Percentiles rank a stretch among this genome's conserved stretches.
phyloP scores from a whole-genome alignment of 2,113 vertebrate species.

The Phaetusa simplex region DNA sequence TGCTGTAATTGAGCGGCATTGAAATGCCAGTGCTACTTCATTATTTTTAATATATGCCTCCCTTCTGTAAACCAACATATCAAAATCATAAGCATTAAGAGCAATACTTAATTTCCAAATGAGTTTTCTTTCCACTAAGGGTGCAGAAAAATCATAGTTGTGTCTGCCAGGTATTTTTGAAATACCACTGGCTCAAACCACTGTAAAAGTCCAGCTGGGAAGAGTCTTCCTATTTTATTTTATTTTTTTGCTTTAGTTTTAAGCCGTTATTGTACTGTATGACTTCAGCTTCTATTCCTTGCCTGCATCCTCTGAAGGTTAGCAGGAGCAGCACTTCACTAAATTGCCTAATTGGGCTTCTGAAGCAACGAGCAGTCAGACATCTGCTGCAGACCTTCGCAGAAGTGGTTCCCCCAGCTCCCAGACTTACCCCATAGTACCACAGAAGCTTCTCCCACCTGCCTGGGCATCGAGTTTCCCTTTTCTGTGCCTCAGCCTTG shows the following conservation, averaged over 20 bases:
- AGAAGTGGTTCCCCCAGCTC: not conserved
- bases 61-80: slow-evolving; percentile 43
- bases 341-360: not conserved
- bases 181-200: not conserved
- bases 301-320: not conserved
- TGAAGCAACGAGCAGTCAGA: not conserved
- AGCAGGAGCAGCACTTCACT: not conserved
- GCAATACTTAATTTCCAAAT: slow-evolving; percentile 28
- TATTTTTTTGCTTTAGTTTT: not conserved
- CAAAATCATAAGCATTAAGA: slow-evolving; percentile 22
- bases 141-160: not conserved
- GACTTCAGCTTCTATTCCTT: not conserved
- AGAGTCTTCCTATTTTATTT: not conserved
- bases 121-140: not conserved
- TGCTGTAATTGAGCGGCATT: not conserved
- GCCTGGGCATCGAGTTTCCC: not conserved
- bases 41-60: slow-evolving; percentile 50
- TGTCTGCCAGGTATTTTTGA: not conserved
- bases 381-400: not conserved
- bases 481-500: not conserved
- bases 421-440: not conserved
- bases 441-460: not conserved
- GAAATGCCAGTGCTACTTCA: slow-evolving; percentile 47
- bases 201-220: not conserved
- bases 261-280: not conserved